Conservation (phyloP, 2,888 invertebrate species). For the Lamproptera curius region DNA sequence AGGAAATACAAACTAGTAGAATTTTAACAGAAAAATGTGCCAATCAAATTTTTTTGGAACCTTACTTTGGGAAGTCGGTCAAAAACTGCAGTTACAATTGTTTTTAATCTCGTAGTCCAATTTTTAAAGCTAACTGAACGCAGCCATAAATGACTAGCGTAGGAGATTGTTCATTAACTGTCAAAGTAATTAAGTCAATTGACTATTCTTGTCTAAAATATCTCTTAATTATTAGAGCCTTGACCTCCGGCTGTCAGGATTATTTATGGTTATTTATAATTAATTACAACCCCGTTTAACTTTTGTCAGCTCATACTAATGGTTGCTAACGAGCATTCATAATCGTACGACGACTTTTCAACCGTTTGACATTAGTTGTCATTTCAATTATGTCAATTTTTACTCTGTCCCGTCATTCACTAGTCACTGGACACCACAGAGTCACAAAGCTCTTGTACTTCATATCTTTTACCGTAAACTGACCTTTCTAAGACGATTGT, state of each 20-base stretch:
- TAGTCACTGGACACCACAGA: neutral
- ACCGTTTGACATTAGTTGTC: neutral
- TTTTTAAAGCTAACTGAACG: slow-evolving; percentile 4
- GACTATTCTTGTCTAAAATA: slow-evolving; percentile 18
- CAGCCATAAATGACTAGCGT: slow-evolving; percentile 9
- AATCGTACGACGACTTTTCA: slow-evolving; percentile 4
- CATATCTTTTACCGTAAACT: slow-evolving; percentile 13
- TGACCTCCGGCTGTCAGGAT: slow-evolving; percentile 19
- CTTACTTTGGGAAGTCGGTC: too few species aligned
- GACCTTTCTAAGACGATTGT: slow-evolving; percentile 9
- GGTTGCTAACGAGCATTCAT: slow-evolving; percentile 10
- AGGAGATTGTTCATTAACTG: slow-evolving; percentile 17
- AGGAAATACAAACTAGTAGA: too few species aligned
- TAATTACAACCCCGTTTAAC: slow-evolving; percentile 16
- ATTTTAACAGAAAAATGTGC: too few species aligned
- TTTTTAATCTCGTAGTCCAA: too few species aligned
- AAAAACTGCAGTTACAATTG: too few species aligned
- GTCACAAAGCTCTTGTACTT: neutral
- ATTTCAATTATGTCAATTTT: neutral
- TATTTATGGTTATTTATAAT: slow-evolving; percentile 21
- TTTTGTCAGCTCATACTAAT: slow-evolving; percentile 15
- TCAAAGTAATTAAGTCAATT: slow-evolving; percentile 22
- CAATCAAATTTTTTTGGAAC: too few species aligned
- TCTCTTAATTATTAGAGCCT: slow-evolving; percentile 20
- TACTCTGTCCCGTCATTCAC: neutral